These are phyloP conservation scores for Pluvialis apricaria DNA, from an alignment of 2,113 vertebrate species.

Conservation along the genomic window DNA sequence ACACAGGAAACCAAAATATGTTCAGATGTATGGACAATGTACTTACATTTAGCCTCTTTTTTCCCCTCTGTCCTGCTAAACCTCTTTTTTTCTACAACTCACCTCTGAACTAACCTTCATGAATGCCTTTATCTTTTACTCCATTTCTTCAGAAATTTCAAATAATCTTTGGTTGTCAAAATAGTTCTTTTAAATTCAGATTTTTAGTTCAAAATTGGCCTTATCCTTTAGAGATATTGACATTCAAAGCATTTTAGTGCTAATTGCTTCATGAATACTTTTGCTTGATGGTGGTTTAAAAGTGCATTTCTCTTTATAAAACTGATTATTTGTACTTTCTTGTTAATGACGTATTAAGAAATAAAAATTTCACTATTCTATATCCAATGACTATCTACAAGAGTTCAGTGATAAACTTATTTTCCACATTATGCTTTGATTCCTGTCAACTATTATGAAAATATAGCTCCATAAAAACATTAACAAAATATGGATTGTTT, in stretches of 20 bases:
- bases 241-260: background rate
- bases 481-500: background rate
- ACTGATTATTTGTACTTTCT: background rate
- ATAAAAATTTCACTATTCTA: background rate
- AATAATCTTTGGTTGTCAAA: background rate
- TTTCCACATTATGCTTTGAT: background rate
- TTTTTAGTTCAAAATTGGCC: background rate
- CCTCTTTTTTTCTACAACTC: background rate
- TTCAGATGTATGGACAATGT: background rate
- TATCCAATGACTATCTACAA: background rate
- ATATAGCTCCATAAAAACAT: background rate
- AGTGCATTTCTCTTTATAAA: background rate
- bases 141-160: background rate
- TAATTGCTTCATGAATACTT: background rate
- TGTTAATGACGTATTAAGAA: background rate
- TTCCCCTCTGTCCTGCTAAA: accelerated
- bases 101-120: background rate
- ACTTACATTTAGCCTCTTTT: background rate
- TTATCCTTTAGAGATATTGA: background rate
- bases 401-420: background rate
- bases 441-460: background rate
- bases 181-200: background rate
- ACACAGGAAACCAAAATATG: background rate
- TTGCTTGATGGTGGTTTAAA: background rate
- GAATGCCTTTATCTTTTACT: background rate